A percentile compares a stretch with the other conserved stretches of the same genome.
These are phyloP conservation scores for Perodicticus potto DNA, from an alignment of 2,797 vertebrate genomes.

Conservation along the genomic window DNA sequence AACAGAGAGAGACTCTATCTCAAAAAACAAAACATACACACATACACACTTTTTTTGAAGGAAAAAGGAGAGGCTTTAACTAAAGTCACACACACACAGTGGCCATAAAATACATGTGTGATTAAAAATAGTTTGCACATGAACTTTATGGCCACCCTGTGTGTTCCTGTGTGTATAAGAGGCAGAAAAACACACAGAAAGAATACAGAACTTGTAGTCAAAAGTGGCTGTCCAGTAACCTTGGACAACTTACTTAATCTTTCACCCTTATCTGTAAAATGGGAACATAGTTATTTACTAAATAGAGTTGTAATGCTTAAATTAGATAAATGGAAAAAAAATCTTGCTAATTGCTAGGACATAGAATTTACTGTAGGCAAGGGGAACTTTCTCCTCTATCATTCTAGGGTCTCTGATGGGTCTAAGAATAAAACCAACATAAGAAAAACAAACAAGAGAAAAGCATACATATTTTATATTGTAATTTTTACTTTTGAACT, in stretches of 20 bases:
- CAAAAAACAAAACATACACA: too few relatives aligned
- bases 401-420: background rate
- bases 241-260: background rate
- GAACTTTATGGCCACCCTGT: too few relatives aligned
- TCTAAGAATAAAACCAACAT: background rate
- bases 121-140: too few relatives aligned
- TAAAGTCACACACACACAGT: too few relatives aligned
- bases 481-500: background rate
- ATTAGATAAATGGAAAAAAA: background rate
- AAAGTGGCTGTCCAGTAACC: background rate
- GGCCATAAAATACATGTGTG: too few relatives aligned
- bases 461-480: background rate
- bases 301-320: background rate
- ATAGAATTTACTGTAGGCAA: background rate
- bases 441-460: background rate
- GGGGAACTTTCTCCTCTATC: background rate
- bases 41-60: too few relatives aligned
- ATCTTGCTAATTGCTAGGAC: background rate
- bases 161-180: background rate
- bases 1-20: too few relatives aligned
- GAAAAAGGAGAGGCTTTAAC: too few relatives aligned
- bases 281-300: background rate
- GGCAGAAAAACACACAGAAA: background rate
- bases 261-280: background rate
- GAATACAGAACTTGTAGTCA: background rate